Evolutionary conservation across 2,797 vertebrate species (phyloP), one percentile per base, ranked within the genome.

Genomic region (Urocyon cinereoargenteus): DNA sequence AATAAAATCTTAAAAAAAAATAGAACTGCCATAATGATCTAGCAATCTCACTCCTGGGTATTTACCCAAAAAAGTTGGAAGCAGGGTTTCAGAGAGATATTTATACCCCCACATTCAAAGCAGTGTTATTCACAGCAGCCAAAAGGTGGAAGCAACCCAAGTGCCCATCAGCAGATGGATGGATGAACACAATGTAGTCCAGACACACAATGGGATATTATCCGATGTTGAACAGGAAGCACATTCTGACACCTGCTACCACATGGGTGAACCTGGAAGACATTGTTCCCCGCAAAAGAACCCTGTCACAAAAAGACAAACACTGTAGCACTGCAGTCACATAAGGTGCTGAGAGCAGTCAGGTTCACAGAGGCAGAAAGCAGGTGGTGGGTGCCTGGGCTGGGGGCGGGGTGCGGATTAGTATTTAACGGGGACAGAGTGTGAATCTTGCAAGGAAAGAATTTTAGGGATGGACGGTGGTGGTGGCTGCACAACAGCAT

Each of bases 401-500:
- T 10, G 83, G 51, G 45, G 22, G 22, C 3, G 28, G 21, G 18
- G 55, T 45, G 45, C 26, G 28, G 18, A 16, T 0, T 10, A 4
- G 8, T 55, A 28, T 59, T 24, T 21, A 9, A 13, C 3, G 55
- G 3, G 45, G 73, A 21, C 64, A 49, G 62, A 70, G 88, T 15
- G 11, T 6, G 7, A 4, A 12, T 22, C 62, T 16, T 45, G n/a
- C 12, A 28, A 34, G 15, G 57, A 36, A 15, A 4, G 59, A 8
- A 34, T 8, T 59, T 26, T 19, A 36, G 85, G 19, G 45, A 11
- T 1, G 2, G 31, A 15, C 0, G 45, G n/a, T 0, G 13, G 7
- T 0, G 73, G 57, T 0, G 3, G 3, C 1, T n/a, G 19, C n/a
- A 31, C 21, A n/a, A 2, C 14, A 4, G 0, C 2, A 34, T 0